Evolutionary conservation across 2,113 vertebrate species (phyloP), one percentile per base, ranked within the genome.

Genomic region (Corydoras maculifer): DNA sequence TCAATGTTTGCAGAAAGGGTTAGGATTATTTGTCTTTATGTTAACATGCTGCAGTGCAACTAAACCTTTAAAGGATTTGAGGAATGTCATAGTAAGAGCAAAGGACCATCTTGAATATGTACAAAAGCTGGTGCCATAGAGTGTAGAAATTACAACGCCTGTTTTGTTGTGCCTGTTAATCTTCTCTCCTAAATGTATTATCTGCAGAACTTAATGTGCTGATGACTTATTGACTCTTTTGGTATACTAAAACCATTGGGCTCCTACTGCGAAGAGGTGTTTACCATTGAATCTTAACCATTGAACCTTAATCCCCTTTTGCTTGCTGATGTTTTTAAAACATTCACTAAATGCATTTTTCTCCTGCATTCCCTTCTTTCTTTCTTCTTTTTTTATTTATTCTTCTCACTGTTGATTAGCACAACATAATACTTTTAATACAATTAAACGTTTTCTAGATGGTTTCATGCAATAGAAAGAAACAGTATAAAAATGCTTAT

Each of bases 181-280:
- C 76, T 72, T 59, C 61, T 73, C 65, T 73, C 72, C 68, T 70
- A 73, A 77, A 79, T 78, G 72, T 67, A 75, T 82, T 78, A 79
- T 82, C 70, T 69, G 54, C 49, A 54, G 67, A 64, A 70, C 43
- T 71, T 68, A 77, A 84, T 72, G 74, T 18, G 62, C 69, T 78
- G 77, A 76, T 80, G 78, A 78, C 76, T 84, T 81, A 82, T 82
- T 80, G 81, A 84, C 78, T 77, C 71, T 66, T 79, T 81, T 72
- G 72, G 77, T 62, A 79, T 85, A 57, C 68, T 75, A 72, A 70
- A 79, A 71, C 76, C 57, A 74, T 63, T 29, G 53, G 57, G 60
- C 54, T 64, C 48, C 75, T 73, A 79, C 75, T 80, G 62, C 75
- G 72, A 68, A 75, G 62, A 76, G 61, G 30, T 55, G 73, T 63